Conservation (phyloP, 2,888 invertebrate species). For the Hirtodrosophila alboralis region DNA sequence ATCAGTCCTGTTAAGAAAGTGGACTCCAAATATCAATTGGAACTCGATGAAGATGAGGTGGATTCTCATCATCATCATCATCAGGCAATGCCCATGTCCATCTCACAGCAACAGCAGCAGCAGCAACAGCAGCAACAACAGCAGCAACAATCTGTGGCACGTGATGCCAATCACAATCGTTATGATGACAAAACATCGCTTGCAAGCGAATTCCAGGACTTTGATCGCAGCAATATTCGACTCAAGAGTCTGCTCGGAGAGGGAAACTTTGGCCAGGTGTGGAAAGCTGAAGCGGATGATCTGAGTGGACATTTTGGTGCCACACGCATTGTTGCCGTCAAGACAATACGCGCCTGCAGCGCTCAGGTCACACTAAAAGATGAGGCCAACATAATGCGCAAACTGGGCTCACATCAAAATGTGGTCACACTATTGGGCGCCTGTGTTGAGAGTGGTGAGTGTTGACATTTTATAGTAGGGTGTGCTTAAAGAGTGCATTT, state of each 20-base stretch:
- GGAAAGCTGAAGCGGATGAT: slow-evolving; percentile 94
- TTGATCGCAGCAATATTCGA: slow-evolving; percentile 90
- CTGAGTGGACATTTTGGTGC: slow-evolving; percentile 90
- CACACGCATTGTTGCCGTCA: slow-evolving; percentile 93
- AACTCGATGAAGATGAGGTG: slow-evolving; percentile 72
- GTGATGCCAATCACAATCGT: slow-evolving; percentile 70
- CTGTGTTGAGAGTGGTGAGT: slow-evolving; percentile 91
- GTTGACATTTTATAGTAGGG: too few species aligned
- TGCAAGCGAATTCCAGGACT: slow-evolving; percentile 86
- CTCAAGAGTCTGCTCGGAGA: slow-evolving; percentile 92
- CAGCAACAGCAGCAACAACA: slow-evolving; percentile 53
- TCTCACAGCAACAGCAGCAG: slow-evolving; percentile 44
- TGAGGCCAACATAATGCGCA: slow-evolving; percentile 93
- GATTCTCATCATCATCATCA: slow-evolving; percentile 61
- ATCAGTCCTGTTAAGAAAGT: slow-evolving; percentile 84
- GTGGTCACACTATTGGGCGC: slow-evolving; percentile 92
- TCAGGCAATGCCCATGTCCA: slow-evolving; percentile 36
- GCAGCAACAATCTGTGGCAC: too few species aligned
- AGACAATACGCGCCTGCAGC: slow-evolving; percentile 91
- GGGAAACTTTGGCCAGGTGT: slow-evolving; percentile 94
- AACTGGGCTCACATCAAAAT: slow-evolving; percentile 92
- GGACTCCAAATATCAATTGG: slow-evolving; percentile 70
- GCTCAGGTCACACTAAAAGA: slow-evolving; percentile 90
- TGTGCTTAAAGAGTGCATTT: too few species aligned
- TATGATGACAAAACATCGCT: slow-evolving; percentile 82